phyloP scores from a whole-genome alignment of 2,888 invertebrate genomes.

The Conus canariensis region DNA sequence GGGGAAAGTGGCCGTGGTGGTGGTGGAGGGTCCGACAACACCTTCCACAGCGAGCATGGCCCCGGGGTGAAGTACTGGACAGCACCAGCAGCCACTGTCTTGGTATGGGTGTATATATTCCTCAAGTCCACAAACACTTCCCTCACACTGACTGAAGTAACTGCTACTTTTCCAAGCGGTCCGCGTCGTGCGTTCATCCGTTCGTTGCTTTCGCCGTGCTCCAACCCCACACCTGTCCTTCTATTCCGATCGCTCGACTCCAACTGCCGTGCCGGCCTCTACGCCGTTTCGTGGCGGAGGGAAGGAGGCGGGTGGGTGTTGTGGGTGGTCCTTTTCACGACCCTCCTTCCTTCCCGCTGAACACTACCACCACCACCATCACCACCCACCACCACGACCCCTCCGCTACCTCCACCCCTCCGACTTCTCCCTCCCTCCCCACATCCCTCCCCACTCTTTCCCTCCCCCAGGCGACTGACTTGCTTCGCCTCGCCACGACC shows the following conservation, averaged over 20 bases:
- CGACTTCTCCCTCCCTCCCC: not conserved
- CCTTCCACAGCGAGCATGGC: constrained; percentile 30
- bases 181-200: not conserved
- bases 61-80: not conserved
- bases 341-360: not conserved
- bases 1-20: constrained; percentile 23
- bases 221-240: constrained; percentile 36
- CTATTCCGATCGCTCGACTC: constrained; percentile 27
- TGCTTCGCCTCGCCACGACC: not conserved
- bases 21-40: not conserved
- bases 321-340: constrained; percentile 41
- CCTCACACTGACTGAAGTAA: not conserved
- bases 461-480: not conserved
- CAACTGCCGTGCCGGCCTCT: constrained; percentile 35
- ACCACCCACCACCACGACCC: not conserved
- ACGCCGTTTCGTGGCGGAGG: constrained; percentile 34
- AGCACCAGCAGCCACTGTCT: no score
- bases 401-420: not conserved
- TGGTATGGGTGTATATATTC: not conserved
- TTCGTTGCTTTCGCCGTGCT: not conserved
- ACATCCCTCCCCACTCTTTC: not conserved
- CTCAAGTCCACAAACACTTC: not conserved
- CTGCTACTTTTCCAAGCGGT: no score
- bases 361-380: constrained; percentile 2
- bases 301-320: constrained; percentile 37